Base-by-base conservation (phyloP, 1,140 invertebrate species). In the Euschistus heros region DNA sequence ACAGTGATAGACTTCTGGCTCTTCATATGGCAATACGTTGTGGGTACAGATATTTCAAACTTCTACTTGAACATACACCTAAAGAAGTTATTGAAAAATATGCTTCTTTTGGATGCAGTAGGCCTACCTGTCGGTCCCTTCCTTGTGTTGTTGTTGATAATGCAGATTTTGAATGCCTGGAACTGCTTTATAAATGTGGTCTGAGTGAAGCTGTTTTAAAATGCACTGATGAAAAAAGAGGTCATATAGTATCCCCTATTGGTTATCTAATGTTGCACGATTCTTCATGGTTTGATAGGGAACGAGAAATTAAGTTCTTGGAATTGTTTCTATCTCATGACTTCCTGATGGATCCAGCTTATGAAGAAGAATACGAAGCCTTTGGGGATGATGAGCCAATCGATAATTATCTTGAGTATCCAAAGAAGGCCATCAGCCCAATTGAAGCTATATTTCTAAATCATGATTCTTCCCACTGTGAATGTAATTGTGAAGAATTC, bases 21-120 rank as follows among this genome's bases (percentile, higher is more conserved):
- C 22, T 65, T 2, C 64, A 65, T 33, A 20, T 65, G 24, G 64
- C 64, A 24, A 37, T 55, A 10, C 55, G 46, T 46, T 57, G 6
- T 44, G 55, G 55, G 6, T 20, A 15, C 10, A 55, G 46, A 4
- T 60, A 33, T 18, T 65, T 65, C 13, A 54, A 65, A 14, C 42
- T 65, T 24, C 7, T 65, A 3, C n/a, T 65, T 27, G 0, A 30
- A 1, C 8, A 59, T 18, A 65, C 64, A 8, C 57, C 64, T 8
- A 59, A 17, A 0, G 18, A 17, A 2, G 64, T 46, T 18, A 65
- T 65, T n/a, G 55, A 65, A 24, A 24, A 52, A 37, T 47, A 46
- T 44, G 20, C 54, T 4, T 17, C 22, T 6, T 15, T 54, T n/a
- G 10, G n/a, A 17, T 27, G 52, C 15, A n/a, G 33, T 33, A 18